A percentile compares a stretch with the other conserved stretches of the same genome.
Evolutionary conservation across 2,797 vertebrate genomes (phyloP).

Genomic region (Rhodeus uyekii): DNA sequence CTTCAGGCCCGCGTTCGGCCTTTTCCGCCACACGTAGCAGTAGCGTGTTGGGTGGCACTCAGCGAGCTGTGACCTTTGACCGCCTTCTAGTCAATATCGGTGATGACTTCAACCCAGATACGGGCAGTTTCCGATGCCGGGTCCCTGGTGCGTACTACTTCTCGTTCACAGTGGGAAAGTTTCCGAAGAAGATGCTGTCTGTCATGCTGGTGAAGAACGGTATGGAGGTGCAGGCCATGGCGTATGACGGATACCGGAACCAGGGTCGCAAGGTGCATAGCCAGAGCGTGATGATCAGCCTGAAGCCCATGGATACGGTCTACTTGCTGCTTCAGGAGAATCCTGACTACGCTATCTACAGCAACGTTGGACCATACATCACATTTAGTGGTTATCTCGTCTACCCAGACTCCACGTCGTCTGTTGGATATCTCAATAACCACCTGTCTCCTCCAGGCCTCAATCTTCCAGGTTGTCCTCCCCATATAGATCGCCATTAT

Average conservation of each 20-base stretch:
- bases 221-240: conserved; percentile 80
- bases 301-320: conserved; percentile 78
- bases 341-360: conserved; percentile 78
- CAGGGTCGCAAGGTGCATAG: conserved; percentile 79
- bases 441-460: conserved; percentile 62
- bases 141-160: conserved; percentile 80
- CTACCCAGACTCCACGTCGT: conserved; percentile 67
- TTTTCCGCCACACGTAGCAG: conserved; percentile 78
- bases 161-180: conserved; percentile 80
- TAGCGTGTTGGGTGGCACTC: conserved; percentile 73
- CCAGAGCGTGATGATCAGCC: conserved; percentile 77
- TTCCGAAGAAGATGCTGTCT: conserved; percentile 79
- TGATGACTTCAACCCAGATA: conserved; percentile 78
- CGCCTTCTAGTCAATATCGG: conserved; percentile 77
- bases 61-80: conserved; percentile 77
- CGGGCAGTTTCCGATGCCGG: conserved; percentile 75
- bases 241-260: conserved; percentile 76
- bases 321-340: conserved; percentile 75
- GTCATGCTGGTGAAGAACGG: conserved; percentile 81
- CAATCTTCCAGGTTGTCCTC: conserved; percentile 64
- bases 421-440: conserved; percentile 66
- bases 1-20: conserved; percentile 68
- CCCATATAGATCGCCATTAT: conserved; percentile 50
- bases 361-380: conserved; percentile 78
- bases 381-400: conserved; percentile 81